Base-by-base conservation (phyloP, 35 echinoderm and acorn worm genomes). In the Apostichopus japonicus region DNA sequence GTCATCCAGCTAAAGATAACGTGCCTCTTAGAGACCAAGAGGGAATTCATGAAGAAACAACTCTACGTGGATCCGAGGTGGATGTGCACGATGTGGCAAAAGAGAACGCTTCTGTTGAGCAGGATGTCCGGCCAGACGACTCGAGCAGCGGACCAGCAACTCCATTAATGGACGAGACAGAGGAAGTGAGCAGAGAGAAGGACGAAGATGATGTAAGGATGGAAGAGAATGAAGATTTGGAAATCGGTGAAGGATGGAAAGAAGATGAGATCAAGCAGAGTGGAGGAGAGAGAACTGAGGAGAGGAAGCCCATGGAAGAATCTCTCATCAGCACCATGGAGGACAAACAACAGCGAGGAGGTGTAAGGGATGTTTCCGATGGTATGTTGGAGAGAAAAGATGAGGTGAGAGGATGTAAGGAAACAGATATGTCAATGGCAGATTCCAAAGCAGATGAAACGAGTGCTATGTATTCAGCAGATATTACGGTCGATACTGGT, bases 101-200 rank as follows among this genome's bases (percentile, higher is more conserved):
- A 14, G 67, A 10, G 7, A 56, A 19, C 23, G 58, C 33, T 75
- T 27, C 86, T 10, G 83, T 86, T 53, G 83, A 86, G 23, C 22
- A 6, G 8, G 83, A 33, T 8, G 86, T 87, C 58, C 15, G 58
- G 13, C 7, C 17, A 27, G 86, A 73, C 24, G 90, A 91, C 6
- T 23, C 17, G 27, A 77, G 53, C 55, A 91, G 75, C 23, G 90
- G 90, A 79, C 71, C 72, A 5, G 90, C 72, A 7, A 91, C 90
- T 21, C 90, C 90, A 54, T 65, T 91, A 8, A 77, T 91, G 71
- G 90, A 91, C 79, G 90, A 91, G 19, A 57, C 56, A 9, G 90
- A 91, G 33, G 90, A 91, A 4, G 11, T 0, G 8, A 9, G n/a
- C 10, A 87, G 19, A 10, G 22, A 11, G 14, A 56, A 87, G 15